A percentile compares a stretch with the other conserved stretches of the same genome.
Evolutionary conservation across 2,113 vertebrate species (phyloP).

Genomic region (Onychostruthus taczanowskii): DNA sequence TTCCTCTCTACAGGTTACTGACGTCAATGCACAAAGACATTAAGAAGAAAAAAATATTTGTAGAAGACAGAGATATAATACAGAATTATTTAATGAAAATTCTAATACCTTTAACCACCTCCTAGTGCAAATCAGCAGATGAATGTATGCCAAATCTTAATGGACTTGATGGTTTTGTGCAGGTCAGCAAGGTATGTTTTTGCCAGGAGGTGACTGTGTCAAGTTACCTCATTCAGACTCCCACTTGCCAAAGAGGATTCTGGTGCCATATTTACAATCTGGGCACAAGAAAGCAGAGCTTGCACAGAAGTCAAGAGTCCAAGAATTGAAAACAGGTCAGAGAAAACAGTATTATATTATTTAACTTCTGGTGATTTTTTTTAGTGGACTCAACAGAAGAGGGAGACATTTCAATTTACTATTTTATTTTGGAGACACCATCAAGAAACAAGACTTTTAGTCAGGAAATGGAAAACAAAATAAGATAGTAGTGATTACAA

Average conservation of each 20-base stretch:
- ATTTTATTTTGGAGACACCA: background rate
- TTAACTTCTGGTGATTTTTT: background rate
- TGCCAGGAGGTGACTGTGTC: accelerated
- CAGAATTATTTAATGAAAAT: background rate
- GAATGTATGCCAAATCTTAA: background rate
- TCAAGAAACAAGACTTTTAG: background rate
- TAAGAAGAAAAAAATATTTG: background rate
- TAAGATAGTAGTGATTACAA: background rate
- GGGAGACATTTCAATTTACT: background rate
- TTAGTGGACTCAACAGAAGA: background rate
- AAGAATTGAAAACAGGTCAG: background rate
- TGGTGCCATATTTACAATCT: background rate
- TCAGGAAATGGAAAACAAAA: background rate
- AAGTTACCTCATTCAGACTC: background rate
- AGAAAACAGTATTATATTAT: background rate
- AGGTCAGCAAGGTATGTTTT: background rate
- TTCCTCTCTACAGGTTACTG: background rate
- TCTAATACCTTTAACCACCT: background rate
- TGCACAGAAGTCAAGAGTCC: background rate
- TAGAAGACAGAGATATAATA: background rate
- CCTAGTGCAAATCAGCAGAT: background rate
- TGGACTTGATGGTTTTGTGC: background rate
- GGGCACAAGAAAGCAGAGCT: background rate
- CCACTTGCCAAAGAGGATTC: background rate
- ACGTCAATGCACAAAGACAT: background rate